Evolutionary conservation across 2,797 vertebrate genomes (phyloP), one percentile per base, ranked within the genome.

Genomic region (Ctenopoma multispine): DNA sequence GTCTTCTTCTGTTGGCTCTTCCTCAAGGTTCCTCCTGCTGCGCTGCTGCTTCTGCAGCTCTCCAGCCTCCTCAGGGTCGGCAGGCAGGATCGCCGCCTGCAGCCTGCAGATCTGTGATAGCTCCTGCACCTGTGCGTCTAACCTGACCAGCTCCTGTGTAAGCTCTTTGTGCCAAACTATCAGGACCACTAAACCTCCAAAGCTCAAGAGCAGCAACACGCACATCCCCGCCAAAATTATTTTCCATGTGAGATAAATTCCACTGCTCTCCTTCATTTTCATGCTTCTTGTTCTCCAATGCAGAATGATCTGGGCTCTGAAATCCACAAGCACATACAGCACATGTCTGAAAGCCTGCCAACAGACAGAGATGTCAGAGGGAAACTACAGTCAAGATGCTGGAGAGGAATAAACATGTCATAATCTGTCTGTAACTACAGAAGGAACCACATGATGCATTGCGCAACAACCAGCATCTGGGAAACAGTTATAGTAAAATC

Each of bases 131-230:
- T 86, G 87, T 2, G 63, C 85, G 66, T 95, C 91, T 88, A 96
- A 75, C 21, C 89, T 86, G 71, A 74, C 72, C 70, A 97, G 84
- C 57, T 95, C 93, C 15, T 81, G 86, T n/a, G 85, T 90, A 73
- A 97, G 90, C 61, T 93, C 90, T 55, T 76, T 84, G 92, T 95
- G 94, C 81, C 91, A 92, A 14, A 92, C 85, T 80, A 97, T 86
- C 48, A 95, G 83, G 49, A 95, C 91, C 58, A 95, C 70, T 0
- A 95, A 91, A 63, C 93, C 95, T 1, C 87, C 92, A 0, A 91
- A 93, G 69, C 90, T 93, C 43, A 96, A 90, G 24, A 93, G 90
- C 4, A 93, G 92, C 20, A 96, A 81, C 69, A 89, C 61, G 4
- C 90, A 94, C 79, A 91, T 46, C 0, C 92, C 93, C 10, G 72